Conservation (phyloP, 1,140 invertebrate species). For the Nebria ingens region DNA sequence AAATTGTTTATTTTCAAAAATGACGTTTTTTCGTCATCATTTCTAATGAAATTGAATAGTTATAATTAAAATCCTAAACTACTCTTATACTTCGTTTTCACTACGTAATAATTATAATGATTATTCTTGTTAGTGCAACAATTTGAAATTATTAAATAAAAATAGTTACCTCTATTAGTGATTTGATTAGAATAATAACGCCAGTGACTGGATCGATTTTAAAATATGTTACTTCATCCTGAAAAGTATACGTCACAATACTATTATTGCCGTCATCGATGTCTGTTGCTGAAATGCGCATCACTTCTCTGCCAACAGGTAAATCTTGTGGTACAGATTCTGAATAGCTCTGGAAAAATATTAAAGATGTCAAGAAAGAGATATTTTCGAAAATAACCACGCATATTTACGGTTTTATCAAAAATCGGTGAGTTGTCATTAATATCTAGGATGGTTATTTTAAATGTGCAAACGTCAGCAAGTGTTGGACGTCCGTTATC, state of each 20-base stretch:
- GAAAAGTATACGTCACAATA: slow-evolving; percentile 46
- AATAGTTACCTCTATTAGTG: slow-evolving; percentile 52
- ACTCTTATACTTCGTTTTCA: no score
- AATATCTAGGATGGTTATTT: slow-evolving; percentile 74
- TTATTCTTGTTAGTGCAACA: background rate
- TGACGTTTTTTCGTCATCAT: no score
- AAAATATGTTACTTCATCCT: slow-evolving; percentile 58
- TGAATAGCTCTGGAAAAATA: slow-evolving; percentile 49
- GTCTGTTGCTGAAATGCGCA: slow-evolving; percentile 80
- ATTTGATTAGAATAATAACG: slow-evolving; percentile 62
- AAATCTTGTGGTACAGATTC: slow-evolving; percentile 68
- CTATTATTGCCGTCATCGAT: slow-evolving; percentile 81
- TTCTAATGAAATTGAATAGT: no score
- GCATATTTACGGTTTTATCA: slow-evolving; percentile 53
- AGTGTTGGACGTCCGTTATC: slow-evolving; percentile 76
- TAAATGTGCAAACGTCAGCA: slow-evolving; percentile 79
- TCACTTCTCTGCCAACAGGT: slow-evolving; percentile 56
- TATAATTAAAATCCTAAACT: no score
- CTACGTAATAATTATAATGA: no score
- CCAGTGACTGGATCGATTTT: slow-evolving; percentile 65
- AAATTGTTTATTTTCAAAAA: no score
- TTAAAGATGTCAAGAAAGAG: slow-evolving; percentile 2
- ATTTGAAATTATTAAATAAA: background rate
- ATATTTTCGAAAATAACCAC: background rate
- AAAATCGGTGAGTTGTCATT: slow-evolving; percentile 82